A percentile compares a stretch with the other conserved stretches of the same genome.
Evolutionary conservation across 2,113 vertebrate species (phyloP).

Genomic region (Onychorhynchus coronatus): DNA sequence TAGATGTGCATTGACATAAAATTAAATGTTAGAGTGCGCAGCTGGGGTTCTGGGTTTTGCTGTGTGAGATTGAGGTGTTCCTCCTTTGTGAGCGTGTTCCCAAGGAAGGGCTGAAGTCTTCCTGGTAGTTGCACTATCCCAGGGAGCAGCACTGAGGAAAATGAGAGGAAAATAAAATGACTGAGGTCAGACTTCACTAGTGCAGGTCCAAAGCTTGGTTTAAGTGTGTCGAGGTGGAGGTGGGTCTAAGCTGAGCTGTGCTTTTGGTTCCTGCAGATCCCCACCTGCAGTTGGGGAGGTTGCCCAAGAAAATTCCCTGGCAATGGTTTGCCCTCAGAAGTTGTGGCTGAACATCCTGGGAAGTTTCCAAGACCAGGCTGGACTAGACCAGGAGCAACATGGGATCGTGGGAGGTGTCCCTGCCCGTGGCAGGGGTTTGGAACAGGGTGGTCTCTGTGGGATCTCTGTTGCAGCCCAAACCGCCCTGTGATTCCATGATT

Average conservation of each 20-base stretch:
- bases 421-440: background rate
- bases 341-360: background rate
- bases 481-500: fast-evolving
- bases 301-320: background rate
- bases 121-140: fast-evolving
- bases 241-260: background rate
- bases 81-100: background rate
- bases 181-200: background rate
- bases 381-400: background rate
- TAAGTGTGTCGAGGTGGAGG: background rate
- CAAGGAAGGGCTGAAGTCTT: background rate
- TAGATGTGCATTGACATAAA: conserved; percentile 59
- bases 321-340: background rate
- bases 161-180: background rate
- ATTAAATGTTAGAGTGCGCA: conserved; percentile 38
- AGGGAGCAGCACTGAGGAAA: background rate
- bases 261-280: background rate
- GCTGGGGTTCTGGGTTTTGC: conserved; percentile 41
- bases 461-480: fast-evolving
- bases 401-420: background rate
- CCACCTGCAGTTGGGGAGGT: background rate
- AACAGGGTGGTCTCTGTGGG: fast-evolving
- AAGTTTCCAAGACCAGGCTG: background rate
- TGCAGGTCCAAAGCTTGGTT: background rate
- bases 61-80: background rate